Evolutionary conservation across 2,888 invertebrate genomes (phyloP).

Genomic region (Biston betularia): DNA sequence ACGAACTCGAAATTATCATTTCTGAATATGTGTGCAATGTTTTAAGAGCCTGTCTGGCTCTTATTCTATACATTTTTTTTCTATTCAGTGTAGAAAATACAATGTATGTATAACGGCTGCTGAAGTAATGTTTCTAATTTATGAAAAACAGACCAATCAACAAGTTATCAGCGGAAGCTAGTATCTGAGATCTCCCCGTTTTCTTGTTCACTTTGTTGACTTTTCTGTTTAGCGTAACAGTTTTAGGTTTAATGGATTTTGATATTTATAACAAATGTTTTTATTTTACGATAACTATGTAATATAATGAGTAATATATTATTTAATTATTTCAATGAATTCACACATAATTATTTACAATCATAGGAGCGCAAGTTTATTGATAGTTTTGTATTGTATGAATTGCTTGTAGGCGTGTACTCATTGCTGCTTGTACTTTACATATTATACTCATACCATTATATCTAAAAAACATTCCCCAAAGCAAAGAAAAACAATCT

Average conservation of each 20-base stretch:
- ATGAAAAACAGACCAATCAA: slow-evolving; percentile 24
- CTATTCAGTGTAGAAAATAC: slow-evolving; percentile 24
- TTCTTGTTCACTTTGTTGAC: slow-evolving; percentile 56
- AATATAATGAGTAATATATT: slow-evolving; percentile 73
- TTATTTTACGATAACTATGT: slow-evolving; percentile 71
- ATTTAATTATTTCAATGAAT: slow-evolving; percentile 76
- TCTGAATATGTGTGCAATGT: slow-evolving; percentile 30
- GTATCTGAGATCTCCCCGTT: slow-evolving; percentile 61
- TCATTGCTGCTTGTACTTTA: slow-evolving; percentile 56
- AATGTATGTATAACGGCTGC: slow-evolving; percentile 46
- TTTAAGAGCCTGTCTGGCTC: slow-evolving; percentile 6
- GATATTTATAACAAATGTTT: slow-evolving; percentile 70
- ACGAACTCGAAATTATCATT: slow-evolving; percentile 38
- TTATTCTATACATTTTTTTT: neutral
- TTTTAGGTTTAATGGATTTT: slow-evolving; percentile 68
- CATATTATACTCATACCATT: slow-evolving; percentile 57
- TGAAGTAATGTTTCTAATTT: slow-evolving; percentile 45
- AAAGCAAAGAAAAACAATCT: slow-evolving; percentile 21
- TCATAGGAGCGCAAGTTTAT: slow-evolving; percentile 56
- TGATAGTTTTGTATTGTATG: slow-evolving; percentile 64
- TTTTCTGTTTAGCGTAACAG: slow-evolving; percentile 55
- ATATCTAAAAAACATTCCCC: slow-evolving; percentile 56
- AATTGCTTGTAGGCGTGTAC: slow-evolving; percentile 64
- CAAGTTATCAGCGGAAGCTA: slow-evolving; percentile 38
- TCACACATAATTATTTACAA: slow-evolving; percentile 64